Evolutionary conservation across 2,113 vertebrate species (phyloP).

Genomic region (Calonectris borealis): DNA sequence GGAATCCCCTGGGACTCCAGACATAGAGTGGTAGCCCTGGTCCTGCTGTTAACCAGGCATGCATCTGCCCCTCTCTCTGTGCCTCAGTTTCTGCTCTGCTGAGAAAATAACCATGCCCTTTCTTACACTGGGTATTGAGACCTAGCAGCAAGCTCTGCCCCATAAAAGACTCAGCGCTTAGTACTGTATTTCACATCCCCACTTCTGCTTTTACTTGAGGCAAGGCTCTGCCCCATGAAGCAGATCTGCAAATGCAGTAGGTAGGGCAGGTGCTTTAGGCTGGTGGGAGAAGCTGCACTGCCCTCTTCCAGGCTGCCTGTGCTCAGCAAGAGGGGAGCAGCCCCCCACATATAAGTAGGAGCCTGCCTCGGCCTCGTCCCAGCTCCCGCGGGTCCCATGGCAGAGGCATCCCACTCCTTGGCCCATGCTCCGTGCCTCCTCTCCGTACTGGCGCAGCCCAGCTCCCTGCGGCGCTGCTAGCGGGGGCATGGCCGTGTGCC

Average conservation of each 20-base stretch:
- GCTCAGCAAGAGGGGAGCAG: background rate
- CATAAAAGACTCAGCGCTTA: background rate
- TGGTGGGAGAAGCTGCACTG: background rate
- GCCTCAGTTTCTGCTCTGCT: background rate
- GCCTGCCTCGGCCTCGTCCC: background rate
- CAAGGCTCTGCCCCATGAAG: background rate
- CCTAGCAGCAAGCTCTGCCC: background rate
- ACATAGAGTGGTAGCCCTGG: background rate
- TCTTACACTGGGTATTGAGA: background rate
- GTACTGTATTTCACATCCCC: background rate
- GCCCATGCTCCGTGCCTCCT: background rate
- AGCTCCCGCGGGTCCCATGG: background rate
- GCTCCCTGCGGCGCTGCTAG: rapidly evolving
- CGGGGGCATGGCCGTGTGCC: rapidly evolving
- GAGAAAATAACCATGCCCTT: background rate
- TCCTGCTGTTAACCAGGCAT: background rate
- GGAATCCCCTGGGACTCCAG: background rate
- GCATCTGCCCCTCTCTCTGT: background rate
- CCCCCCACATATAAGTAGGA: background rate
- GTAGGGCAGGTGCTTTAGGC: background rate
- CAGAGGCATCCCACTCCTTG: background rate
- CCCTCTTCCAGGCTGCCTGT: background rate
- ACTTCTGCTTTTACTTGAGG: background rate
- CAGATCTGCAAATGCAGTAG: background rate
- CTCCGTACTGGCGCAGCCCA: background rate